Percentiles rank a stretch among this genome's conserved stretches.
These are phyloP conservation scores for Penaeus chinensis DNA, from an alignment of 1,140 invertebrate genomes.

Conservation along the genomic window DNA sequence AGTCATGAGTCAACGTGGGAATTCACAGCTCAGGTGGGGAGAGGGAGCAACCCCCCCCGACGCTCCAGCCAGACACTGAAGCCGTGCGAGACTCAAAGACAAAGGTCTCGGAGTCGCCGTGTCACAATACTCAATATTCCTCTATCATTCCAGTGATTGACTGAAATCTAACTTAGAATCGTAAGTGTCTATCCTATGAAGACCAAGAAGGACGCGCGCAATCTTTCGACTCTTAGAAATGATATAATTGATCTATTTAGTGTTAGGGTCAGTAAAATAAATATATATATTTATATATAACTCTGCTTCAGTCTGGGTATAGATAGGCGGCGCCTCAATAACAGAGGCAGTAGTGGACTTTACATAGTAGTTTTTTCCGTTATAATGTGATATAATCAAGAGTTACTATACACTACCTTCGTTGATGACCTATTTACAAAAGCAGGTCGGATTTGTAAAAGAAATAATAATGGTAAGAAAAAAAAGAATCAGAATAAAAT, in stretches of 20 bases:
- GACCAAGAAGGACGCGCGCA: not conserved
- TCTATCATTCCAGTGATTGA: not conserved
- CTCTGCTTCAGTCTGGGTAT: slow-evolving; percentile 8
- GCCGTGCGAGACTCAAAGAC: too few species aligned
- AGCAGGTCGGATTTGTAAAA: too few species aligned
- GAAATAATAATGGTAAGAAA: too few species aligned
- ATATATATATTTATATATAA: slow-evolving; percentile 26
- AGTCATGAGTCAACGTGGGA: too few species aligned
- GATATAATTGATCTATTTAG: slow-evolving; percentile 4
- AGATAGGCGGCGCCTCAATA: slow-evolving; percentile 2
- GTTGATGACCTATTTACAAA: too few species aligned
- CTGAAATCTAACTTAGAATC: slow-evolving; percentile 1
- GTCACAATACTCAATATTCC: too few species aligned
- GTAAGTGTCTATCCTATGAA: not conserved
- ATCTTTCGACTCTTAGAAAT: slow-evolving; percentile 14
- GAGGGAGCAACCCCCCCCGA: too few species aligned
- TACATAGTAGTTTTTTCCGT: not conserved
- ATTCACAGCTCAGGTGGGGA: too few species aligned
- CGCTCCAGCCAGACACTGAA: too few species aligned
- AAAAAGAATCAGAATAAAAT: too few species aligned
- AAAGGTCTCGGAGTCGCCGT: too few species aligned
- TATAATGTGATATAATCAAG: not conserved
- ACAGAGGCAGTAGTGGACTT: not conserved
- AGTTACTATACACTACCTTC: too few species aligned
- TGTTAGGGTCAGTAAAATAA: slow-evolving; percentile 25